phyloP scores from a whole-genome alignment of 2,888 invertebrate species.

The Sicus ferrugineus region DNA sequence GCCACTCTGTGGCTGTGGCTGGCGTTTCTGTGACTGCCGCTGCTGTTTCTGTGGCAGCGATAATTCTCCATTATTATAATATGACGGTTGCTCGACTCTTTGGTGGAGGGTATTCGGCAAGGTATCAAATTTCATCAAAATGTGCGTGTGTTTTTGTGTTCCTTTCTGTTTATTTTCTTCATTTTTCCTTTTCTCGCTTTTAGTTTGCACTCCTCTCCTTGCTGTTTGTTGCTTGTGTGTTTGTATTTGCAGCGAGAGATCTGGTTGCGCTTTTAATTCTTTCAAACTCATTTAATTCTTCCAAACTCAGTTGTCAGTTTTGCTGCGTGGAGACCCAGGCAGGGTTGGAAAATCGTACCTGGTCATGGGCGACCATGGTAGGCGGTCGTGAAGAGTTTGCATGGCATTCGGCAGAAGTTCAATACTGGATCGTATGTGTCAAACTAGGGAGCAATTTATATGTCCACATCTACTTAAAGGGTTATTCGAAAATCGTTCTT shows the following conservation, averaged over 20 bases:
- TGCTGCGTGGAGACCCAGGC: neutral
- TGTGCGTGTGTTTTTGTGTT: constrained; percentile 34
- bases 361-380: neutral
- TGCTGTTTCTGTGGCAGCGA: constrained; percentile 35
- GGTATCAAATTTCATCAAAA: constrained; percentile 40
- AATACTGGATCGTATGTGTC: no score
- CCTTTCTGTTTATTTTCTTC: constrained; percentile 20
- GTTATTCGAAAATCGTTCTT: no score
- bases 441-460: no score
- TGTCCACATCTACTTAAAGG: no score
- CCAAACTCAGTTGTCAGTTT: neutral
- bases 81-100: constrained; percentile 28
- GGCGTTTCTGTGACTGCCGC: constrained; percentile 14
- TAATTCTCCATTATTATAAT: constrained; percentile 35
- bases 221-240: constrained; percentile 16
- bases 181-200: constrained; percentile 16
- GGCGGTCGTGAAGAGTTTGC: neutral
- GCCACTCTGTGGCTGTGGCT: constrained; percentile 15
- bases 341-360: no score
- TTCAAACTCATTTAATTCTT: no score
- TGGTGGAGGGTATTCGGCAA: constrained; percentile 38
- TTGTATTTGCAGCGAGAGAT: constrained; percentile 16
- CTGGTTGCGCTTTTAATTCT: constrained; percentile 15
- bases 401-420: no score
- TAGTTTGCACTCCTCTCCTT: constrained; percentile 14